Evolutionary conservation across 1,140 invertebrate species (phyloP).

Genomic region (Arctopsyche grandis): DNA sequence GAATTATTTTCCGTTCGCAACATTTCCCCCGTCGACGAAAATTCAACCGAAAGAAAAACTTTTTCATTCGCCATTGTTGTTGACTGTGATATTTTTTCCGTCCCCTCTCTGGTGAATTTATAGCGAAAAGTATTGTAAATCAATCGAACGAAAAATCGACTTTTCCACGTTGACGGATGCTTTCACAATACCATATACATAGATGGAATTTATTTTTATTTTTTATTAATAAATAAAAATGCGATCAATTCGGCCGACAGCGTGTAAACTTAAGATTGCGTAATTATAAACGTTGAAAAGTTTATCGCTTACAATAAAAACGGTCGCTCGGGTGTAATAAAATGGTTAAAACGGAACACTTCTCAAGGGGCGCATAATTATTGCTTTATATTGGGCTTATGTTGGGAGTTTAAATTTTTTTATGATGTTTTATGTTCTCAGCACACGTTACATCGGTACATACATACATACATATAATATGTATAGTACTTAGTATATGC

Average conservation of each 20-base stretch:
- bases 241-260: background rate
- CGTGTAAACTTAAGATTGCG: background rate
- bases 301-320: conserved; percentile 1
- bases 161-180: too few relatives aligned
- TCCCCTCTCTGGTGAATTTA: too few relatives aligned
- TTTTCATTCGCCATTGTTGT: too few relatives aligned
- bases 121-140: too few relatives aligned
- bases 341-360: conserved; percentile 17
- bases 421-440: too few relatives aligned
- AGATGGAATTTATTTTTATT: too few relatives aligned
- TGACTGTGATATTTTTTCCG: too few relatives aligned
- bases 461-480: background rate
- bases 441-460: background rate
- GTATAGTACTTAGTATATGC: too few relatives aligned
- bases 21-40: background rate
- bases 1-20: background rate
- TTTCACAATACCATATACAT: too few relatives aligned
- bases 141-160: too few relatives aligned
- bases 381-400: background rate
- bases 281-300: conserved; percentile 7
- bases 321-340: background rate
- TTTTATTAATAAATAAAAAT: background rate
- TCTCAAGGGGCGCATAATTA: conserved; percentile 17
- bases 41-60: too few relatives aligned
- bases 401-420: background rate